These are phyloP conservation scores for Lophura nycthemera DNA, from an alignment of 2,113 vertebrate species.

Conservation along the genomic window DNA sequence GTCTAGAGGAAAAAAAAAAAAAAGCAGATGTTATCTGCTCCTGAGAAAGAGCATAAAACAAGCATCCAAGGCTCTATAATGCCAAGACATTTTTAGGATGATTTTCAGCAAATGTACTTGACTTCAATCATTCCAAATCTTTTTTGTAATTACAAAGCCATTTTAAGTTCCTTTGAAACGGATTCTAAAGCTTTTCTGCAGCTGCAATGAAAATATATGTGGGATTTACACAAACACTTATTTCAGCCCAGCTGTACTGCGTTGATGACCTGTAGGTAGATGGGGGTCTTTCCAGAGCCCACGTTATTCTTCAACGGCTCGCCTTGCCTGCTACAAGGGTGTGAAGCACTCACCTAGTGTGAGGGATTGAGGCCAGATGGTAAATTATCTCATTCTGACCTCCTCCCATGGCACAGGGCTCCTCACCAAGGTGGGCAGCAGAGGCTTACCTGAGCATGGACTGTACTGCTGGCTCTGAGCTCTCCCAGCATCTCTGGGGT, in stretches of 20 bases:
- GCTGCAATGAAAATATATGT: neutral
- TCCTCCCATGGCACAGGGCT: neutral
- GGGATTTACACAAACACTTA: neutral
- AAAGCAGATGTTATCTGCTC: conserved; percentile 14
- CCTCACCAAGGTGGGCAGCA: neutral
- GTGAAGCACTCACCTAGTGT: neutral
- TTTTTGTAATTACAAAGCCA: conserved; percentile 54
- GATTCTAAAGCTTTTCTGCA: conserved; percentile 27
- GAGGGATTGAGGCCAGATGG: neutral
- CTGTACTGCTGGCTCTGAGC: neutral
- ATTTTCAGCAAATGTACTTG: conserved; percentile 30
- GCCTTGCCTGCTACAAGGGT: neutral
- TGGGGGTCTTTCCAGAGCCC: neutral
- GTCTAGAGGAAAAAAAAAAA: neutral
- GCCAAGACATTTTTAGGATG: neutral
- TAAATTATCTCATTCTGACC: neutral
- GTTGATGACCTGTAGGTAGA: neutral
- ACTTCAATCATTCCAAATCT: conserved; percentile 42
- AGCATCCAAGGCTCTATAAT: conserved; percentile 11
- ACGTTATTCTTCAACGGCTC: neutral
- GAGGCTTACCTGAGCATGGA: neutral
- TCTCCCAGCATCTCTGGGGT: neutral
- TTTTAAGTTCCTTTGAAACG: conserved; percentile 55
- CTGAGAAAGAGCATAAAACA: conserved; percentile 47
- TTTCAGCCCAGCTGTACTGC: neutral